Evolutionary conservation across 2,888 invertebrate genomes (phyloP).

Genomic region (Myopa testacea): DNA sequence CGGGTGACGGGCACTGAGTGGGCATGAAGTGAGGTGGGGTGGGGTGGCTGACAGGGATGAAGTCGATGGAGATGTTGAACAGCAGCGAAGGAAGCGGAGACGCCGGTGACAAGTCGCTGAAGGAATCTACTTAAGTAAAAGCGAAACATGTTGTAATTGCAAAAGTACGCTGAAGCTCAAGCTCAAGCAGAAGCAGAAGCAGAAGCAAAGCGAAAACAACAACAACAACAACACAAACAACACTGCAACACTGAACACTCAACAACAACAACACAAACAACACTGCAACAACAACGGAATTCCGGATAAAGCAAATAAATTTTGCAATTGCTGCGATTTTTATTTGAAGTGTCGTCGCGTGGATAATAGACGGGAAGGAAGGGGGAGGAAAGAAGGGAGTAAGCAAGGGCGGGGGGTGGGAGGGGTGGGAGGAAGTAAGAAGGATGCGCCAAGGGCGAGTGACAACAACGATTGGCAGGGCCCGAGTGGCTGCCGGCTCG

Average conservation of each 20-base stretch:
- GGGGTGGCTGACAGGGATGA: not conserved
- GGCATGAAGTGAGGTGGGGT: too few species aligned
- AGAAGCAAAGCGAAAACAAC: not conserved
- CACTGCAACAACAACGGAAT: constrained; percentile 23
- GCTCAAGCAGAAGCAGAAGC: not conserved
- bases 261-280: constrained; percentile 5
- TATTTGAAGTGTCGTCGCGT: constrained; percentile 37
- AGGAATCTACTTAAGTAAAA: constrained; percentile 33
- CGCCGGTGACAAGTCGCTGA: constrained; percentile 21
- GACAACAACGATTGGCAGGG: too few species aligned
- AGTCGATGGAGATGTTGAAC: constrained; percentile 14
- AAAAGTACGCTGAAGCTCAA: constrained; percentile 38
- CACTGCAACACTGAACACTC: not conserved
- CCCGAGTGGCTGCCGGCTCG: too few species aligned
- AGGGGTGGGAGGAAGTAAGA: not conserved
- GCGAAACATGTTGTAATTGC: constrained; percentile 45
- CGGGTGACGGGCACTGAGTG: not conserved
- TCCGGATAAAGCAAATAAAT: constrained; percentile 36
- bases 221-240: not conserved
- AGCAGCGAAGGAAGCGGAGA: not conserved
- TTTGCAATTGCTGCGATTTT: constrained; percentile 37
- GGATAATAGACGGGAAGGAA: not conserved
- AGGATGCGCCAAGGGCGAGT: not conserved
- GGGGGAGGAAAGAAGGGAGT: not conserved
- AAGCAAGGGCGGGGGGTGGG: too few species aligned